Percentiles rank a stretch among this genome's conserved stretches.
These are phyloP conservation scores for Synaphobranchus kaupii DNA, from an alignment of 2,797 vertebrate species.

Conservation along the genomic window DNA sequence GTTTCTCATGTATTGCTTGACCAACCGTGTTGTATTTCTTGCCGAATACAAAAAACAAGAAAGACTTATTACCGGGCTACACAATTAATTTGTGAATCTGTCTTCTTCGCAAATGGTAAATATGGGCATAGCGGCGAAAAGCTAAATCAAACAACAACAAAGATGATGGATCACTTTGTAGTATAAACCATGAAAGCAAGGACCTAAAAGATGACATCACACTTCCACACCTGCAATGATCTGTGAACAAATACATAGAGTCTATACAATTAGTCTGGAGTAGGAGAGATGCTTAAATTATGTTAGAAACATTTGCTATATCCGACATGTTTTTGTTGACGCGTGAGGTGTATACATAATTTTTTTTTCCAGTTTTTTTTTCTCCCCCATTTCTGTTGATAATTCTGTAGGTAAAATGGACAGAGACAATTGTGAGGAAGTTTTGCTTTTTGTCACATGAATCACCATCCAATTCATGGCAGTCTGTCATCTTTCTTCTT, in stretches of 20 bases:
- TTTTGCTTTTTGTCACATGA: neutral
- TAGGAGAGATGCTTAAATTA: neutral
- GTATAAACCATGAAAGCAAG: neutral
- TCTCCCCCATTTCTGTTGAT: neutral
- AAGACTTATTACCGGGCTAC: neutral
- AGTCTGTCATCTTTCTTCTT: neutral
- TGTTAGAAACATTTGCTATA: neutral
- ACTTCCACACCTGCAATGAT: neutral
- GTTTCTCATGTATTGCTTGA: no score
- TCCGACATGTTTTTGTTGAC: neutral
- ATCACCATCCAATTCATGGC: neutral
- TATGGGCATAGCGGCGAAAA: neutral
- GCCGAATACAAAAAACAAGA: neutral
- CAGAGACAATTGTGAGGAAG: neutral
- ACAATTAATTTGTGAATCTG: neutral
- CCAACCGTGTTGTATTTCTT: no score
- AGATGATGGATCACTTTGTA: neutral
- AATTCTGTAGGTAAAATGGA: neutral
- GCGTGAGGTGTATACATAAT: neutral
- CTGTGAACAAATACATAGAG: neutral
- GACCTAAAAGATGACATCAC: neutral
- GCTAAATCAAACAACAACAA: neutral
- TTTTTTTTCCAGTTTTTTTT: neutral
- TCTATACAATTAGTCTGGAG: neutral
- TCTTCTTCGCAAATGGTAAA: neutral